Base-by-base conservation (phyloP, 2,888 invertebrate genomes). In the Zaprionus bogoriensis region DNA sequence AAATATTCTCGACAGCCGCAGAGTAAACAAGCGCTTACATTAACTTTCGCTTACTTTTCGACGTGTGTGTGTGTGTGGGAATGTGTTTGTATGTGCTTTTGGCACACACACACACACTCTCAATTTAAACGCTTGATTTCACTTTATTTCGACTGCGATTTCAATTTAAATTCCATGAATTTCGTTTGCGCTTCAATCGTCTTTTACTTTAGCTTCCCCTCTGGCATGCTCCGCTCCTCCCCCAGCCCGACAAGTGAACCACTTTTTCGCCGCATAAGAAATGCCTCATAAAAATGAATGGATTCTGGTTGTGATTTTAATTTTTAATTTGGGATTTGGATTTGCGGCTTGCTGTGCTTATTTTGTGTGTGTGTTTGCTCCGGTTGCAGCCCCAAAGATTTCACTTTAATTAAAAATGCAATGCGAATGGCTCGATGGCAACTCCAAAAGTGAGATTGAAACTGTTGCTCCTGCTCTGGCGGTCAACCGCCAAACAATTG, bases 131-230 rank as follows among this genome's bases (percentile, higher is more conserved):
- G 86, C 81, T 82, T 84, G 84, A 86, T 80, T 84, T 84, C 87
- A 84, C 73, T 86, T 87, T 84, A 84, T 75, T 83, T 86, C 84
- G 62, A 79, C 84, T 83, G 79, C 76, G 87, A 87, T 87, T 84
- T 84, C 87, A 87, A 84, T 87, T 84, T 84, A 76, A 82, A 82
- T 87, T 84, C 70, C 77, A 66, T 65, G 84, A 83, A 69, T 76
- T 77, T 75, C 28, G 46, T 50, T 68, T 58, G 51, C 61, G 50
- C 59, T 64, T 65, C 46, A 67, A n/a, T n/a, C n/a, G n/a, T n/a
- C 64, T 75, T 78, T 76, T 66, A 62, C 63, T 78, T 81, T 60
- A 62, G 70, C 55, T 50, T 64, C 53, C 2, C 36, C 28, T 14
- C 38, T 32, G 25, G 4, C 12, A 1, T 6, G 25, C 19, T 7